Evolutionary conservation across 2,113 vertebrate genomes (phyloP), one percentile per base, ranked within the genome.

Genomic region (Nettapus auritus): DNA sequence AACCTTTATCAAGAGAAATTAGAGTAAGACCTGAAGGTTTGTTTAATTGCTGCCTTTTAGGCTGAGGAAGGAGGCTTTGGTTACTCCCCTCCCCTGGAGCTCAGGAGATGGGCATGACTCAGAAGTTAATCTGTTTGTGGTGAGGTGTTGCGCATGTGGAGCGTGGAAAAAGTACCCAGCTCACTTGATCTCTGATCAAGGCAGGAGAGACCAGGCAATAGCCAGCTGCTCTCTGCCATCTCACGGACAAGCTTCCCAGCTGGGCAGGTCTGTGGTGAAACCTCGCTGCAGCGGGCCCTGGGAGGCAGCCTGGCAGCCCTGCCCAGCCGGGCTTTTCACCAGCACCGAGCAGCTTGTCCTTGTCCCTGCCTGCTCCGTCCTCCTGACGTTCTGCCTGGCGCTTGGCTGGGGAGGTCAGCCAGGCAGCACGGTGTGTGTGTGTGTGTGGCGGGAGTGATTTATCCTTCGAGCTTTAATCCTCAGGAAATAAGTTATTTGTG

Each of bases 391-490:
- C 88, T 31, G 48, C 68, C 81, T 94, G 5, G 7, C 91, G 82
- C 86, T 96, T 64, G 90, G 44, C 70, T 85, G 59, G 60, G 63
- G 91, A 87, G 63, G 62, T 91, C 92, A 96, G 76, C 71, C 89
- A 94, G 67, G 93, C 92, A 87, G 88, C 93, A 93, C 7, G 0
- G 50, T 88, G 90, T 40, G 94, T 89, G 83, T 89, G 83, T 29
- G 26, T 82, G 44, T 94, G 56, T 62, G 60, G 53, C 19, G 52
- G 11, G 46, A 78, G 71, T 90, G 64, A 93, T 94, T 96, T 89
- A 94, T 96, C 90, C 78, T 90, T 93, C 68, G 82, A 92, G 80
- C 67, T 93, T 91, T 95, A 95, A 96, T 96, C 92, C 95, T 90
- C 85, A n/a, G 84, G 36, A 96, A 95, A 64, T 88, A 92, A 84